phyloP scores from a whole-genome alignment of 2,888 invertebrate genomes.

The Xestobium rufovillosum region DNA sequence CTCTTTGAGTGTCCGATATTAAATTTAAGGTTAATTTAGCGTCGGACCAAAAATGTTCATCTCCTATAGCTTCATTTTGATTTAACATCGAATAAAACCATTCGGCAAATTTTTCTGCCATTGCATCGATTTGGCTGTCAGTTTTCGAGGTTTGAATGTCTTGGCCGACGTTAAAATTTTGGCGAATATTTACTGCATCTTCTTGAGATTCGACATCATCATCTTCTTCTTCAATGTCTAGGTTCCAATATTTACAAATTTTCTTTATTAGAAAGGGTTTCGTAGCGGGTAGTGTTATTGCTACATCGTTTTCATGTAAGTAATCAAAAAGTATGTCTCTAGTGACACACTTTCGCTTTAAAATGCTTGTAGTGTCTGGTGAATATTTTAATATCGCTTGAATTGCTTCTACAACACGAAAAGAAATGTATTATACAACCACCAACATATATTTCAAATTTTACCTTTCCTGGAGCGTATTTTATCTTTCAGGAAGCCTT shows the following conservation, averaged over 20 bases:
- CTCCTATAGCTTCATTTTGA: slow-evolving; percentile 37
- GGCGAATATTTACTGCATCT: slow-evolving; percentile 5
- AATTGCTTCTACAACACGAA: slow-evolving; percentile 46
- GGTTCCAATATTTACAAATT: slow-evolving; percentile 44
- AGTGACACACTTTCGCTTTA: slow-evolving; percentile 48
- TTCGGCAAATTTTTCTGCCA: slow-evolving; percentile 50
- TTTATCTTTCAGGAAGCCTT: slow-evolving; percentile 34
- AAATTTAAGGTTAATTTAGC: slow-evolving; percentile 39
- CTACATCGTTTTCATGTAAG: slow-evolving; percentile 43
- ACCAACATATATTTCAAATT: neutral
- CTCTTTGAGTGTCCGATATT: slow-evolving; percentile 25
- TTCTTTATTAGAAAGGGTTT: slow-evolving; percentile 44
- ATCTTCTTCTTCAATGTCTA: slow-evolving; percentile 9
- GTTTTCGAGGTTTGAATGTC: slow-evolving; percentile 9
- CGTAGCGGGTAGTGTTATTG: slow-evolving; percentile 43
- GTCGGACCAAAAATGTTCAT: slow-evolving; percentile 52
- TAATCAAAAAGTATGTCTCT: slow-evolving; percentile 50
- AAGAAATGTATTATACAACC: slow-evolving; percentile 24
- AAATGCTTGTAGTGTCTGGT: slow-evolving; percentile 41
- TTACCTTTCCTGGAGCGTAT: slow-evolving; percentile 30
- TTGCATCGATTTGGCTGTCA: slow-evolving; percentile 35
- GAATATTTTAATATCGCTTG: slow-evolving; percentile 47
- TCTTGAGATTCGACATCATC: slow-evolving; percentile 3
- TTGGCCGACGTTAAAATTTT: slow-evolving; percentile 5
- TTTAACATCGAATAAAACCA: slow-evolving; percentile 52